Base-by-base conservation (phyloP, 1,140 invertebrate species). In the Copidosoma floridanum region DNA sequence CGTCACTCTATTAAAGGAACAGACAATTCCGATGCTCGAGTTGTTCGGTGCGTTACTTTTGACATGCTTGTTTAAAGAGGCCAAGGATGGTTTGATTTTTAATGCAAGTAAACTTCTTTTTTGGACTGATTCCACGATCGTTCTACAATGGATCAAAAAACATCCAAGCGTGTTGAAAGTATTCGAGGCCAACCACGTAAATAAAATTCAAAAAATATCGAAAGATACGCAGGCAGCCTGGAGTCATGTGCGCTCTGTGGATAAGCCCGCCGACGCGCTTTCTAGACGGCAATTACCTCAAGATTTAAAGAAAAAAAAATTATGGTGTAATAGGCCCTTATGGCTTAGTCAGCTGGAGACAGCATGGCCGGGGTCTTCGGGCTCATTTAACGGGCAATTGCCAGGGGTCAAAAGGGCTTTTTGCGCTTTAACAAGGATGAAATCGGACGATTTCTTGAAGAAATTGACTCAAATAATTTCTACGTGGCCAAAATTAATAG, bases 21-120 rank as follows among this genome's bases (percentile, higher is more conserved):
- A 65, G 10, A 75, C 77, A 11, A 68, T 85, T 27, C 82, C 83
- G 11, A 50, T 77, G 61, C 61, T 84, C 11, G 83, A 84, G 66
- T 63, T 84, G 16, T 73, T 67, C 54, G 82, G 71, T 3, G 81
- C 81, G 2, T 38, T 73, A 4, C 41, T 82, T 16, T 57, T 82
- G 7, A 66, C 74, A 3, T 66, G 70, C 6, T 47, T 81, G 37
- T 26, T 75, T 20, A 23, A 66, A 18, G 63, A 71, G 40, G 61
- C 76, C n/a, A 59, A 53, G 37, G 61, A 65, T 21, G 8, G 2
- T n/a, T 8, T 8, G 7, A 14, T 8, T 8, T 37, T 37, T 37
- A 37, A 37, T 8, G 7, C 7, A 37, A 7, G 14, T 7, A 7
- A 37, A 14, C 32, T 14, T 37, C 14, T 48, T 11, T 57, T 60